Conservation (phyloP, 2,113 vertebrate genomes). For the Prochilodus magdalenae region DNA sequence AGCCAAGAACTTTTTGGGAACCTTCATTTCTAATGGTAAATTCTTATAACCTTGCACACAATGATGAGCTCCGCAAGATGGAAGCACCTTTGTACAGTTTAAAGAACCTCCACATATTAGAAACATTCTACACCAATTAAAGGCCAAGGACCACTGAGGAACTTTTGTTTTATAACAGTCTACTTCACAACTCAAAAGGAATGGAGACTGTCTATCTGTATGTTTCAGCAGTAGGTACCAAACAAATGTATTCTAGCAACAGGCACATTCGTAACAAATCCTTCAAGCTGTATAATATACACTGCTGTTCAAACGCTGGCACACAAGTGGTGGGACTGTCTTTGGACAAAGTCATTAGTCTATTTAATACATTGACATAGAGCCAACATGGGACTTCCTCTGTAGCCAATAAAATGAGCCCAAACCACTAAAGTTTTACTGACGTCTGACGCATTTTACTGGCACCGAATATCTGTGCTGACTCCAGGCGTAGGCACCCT, state of each 20-base stretch:
- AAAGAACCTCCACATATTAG: background rate
- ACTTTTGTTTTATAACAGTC: no score
- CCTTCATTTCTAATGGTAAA: no score
- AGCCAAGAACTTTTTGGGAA: no score
- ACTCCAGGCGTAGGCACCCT: conserved; percentile 58
- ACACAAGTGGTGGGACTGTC: background rate
- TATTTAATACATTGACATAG: background rate
- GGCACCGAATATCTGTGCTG: conserved; percentile 54
- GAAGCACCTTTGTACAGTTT: no score
- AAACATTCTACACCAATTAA: background rate
- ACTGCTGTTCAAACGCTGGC: background rate
- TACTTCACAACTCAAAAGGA: background rate
- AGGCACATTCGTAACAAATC: background rate
- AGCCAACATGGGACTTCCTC: conserved; percentile 10
- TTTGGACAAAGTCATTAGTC: conserved; percentile 1
- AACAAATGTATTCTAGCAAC: background rate
- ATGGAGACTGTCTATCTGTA: no score
- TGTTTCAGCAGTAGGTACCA: background rate
- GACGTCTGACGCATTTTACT: conserved; percentile 60
- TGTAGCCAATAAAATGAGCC: conserved; percentile 16
- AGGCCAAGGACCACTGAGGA: no score
- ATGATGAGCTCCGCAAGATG: no score
- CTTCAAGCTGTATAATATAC: background rate
- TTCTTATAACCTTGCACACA: no score
- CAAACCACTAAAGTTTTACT: conserved; percentile 30